These are phyloP conservation scores for Magallana angulata DNA, from an alignment of 1,140 invertebrate species.

Conservation along the genomic window DNA sequence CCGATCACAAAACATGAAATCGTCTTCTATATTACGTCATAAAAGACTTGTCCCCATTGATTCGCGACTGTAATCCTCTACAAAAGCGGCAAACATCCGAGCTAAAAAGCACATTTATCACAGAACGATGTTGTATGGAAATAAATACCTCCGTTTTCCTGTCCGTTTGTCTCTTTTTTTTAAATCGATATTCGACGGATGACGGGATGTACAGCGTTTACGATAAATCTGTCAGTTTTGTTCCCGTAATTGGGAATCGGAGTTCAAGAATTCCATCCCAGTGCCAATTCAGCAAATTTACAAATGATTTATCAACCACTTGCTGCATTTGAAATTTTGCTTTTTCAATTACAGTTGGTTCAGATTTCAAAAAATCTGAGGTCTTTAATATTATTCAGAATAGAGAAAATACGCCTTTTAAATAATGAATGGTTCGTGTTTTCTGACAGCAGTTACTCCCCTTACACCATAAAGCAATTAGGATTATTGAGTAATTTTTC, in stretches of 20 bases:
- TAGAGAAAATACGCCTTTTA: no score
- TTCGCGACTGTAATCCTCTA: no score
- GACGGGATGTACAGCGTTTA: background rate
- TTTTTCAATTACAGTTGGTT: background rate
- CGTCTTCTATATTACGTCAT: no score
- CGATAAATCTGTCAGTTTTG: background rate
- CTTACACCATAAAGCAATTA: background rate
- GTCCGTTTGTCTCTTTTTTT: background rate
- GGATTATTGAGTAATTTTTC: background rate
- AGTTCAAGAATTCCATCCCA: background rate
- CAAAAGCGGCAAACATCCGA: background rate
- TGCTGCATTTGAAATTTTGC: background rate
- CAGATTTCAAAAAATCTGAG: background rate
- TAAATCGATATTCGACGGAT: background rate
- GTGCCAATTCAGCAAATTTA: conserved; percentile 4
- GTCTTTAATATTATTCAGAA: no score
- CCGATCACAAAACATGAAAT: no score
- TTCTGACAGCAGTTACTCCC: background rate
- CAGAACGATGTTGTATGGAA: background rate
- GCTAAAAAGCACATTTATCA: background rate
- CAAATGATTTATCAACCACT: conserved; percentile 9
- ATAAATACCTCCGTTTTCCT: background rate
- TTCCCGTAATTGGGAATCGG: background rate
- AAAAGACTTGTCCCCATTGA: no score
- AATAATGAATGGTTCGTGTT: background rate